These are phyloP conservation scores for Tragulus kanchil DNA, from an alignment of 2,113 vertebrate genomes.

Conservation along the genomic window DNA sequence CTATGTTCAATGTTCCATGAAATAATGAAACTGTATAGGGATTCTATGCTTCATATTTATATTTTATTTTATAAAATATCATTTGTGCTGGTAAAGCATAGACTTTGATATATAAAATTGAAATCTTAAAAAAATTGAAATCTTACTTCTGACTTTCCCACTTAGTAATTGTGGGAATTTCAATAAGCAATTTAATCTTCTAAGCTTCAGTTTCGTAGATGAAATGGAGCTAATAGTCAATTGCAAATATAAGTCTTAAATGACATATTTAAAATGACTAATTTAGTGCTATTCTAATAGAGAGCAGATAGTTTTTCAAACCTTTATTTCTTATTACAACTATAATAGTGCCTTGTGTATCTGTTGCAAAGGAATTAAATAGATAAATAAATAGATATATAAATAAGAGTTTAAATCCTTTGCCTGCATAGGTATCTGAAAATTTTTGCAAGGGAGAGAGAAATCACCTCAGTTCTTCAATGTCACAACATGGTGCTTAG, in stretches of 20 bases:
- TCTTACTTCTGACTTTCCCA: neutral
- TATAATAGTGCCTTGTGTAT: neutral
- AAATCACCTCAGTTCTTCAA: neutral
- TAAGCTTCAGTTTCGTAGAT: neutral
- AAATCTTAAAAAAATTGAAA: neutral
- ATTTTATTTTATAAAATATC: neutral
- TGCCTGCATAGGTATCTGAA: neutral
- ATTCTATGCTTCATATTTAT: neutral
- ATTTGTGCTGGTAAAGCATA: neutral
- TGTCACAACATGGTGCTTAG: neutral
- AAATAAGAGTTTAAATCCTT: neutral
- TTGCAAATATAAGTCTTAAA: neutral
- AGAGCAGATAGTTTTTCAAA: neutral
- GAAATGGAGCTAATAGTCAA: neutral
- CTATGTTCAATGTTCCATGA: neutral
- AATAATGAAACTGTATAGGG: slow-evolving; percentile 5
- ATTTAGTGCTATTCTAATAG: neutral
- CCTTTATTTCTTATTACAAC: neutral
- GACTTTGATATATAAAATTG: neutral
- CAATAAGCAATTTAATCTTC: neutral
- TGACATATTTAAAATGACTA: neutral
- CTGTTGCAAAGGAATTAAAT: neutral
- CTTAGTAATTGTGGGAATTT: neutral
- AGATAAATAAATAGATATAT: neutral
- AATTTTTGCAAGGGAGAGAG: neutral